Conservation (phyloP, 2,888 invertebrate genomes). For the Andricus quercusramuli region DNA sequence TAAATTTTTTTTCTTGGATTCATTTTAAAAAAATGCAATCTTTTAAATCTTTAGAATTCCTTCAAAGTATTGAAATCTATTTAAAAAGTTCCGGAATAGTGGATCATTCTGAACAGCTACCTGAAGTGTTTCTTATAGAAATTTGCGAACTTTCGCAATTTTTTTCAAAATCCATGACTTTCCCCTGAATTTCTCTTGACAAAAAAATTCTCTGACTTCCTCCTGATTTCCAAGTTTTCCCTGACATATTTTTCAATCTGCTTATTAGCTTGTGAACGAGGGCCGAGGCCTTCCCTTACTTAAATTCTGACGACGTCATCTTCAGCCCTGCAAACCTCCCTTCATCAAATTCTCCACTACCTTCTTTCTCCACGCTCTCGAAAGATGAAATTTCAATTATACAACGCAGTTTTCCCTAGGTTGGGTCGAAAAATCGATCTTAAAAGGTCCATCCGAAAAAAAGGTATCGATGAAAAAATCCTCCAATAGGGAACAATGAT, state of each 20-base stretch:
- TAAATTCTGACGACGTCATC: slow-evolving; percentile 16
- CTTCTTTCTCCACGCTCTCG: slow-evolving; percentile 38
- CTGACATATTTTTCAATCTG: background rate
- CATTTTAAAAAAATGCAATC: too few species aligned
- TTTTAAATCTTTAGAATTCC: too few species aligned
- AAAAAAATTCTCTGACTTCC: too few species aligned
- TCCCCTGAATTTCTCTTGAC: too few species aligned
- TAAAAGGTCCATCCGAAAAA: slow-evolving; percentile 51
- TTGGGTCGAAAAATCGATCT: slow-evolving; percentile 64
- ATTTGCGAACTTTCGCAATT: too few species aligned
- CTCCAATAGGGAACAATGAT: slow-evolving; percentile 57
- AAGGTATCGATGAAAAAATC: slow-evolving; percentile 40
- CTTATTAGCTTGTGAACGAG: background rate
- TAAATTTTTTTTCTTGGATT: too few species aligned
- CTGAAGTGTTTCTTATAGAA: too few species aligned
- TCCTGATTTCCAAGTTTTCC: too few species aligned
- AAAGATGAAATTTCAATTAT: slow-evolving; percentile 72
- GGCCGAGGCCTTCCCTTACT: background rate
- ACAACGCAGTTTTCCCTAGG: slow-evolving; percentile 62
- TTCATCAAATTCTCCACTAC: slow-evolving; percentile 48
- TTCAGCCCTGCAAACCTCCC: background rate
- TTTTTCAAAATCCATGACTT: too few species aligned
- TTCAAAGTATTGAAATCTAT: too few species aligned
- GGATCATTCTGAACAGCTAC: too few species aligned
- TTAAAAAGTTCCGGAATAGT: too few species aligned